These are phyloP conservation scores for Pithys albifrons DNA, from an alignment of 2,113 vertebrate genomes.

Conservation along the genomic window DNA sequence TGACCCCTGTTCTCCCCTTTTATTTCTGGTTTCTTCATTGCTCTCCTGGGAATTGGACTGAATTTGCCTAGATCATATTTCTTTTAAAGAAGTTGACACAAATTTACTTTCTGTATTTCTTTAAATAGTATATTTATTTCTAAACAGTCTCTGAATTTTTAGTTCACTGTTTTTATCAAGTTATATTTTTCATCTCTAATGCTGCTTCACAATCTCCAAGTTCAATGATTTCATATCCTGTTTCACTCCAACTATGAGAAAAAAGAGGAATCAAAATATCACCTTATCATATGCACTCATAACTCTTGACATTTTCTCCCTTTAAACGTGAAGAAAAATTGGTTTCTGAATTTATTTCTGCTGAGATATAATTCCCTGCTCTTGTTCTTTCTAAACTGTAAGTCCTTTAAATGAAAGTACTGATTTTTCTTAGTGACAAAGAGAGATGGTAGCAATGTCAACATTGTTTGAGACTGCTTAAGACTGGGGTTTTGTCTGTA, in stretches of 20 bases:
- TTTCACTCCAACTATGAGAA: neutral
- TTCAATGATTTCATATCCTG: neutral
- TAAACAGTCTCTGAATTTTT: neutral
- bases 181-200: neutral
- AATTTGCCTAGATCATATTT: neutral
- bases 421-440: slow-evolving; percentile 38
- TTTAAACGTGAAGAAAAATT: neutral
- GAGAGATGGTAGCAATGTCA: slow-evolving; percentile 24
- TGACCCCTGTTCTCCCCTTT: neutral
- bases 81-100: neutral
- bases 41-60: neutral
- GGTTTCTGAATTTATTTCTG: neutral
- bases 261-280: neutral
- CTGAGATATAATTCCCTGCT: neutral
- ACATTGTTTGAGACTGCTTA: slow-evolving; percentile 45
- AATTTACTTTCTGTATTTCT: neutral
- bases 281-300: neutral
- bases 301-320: neutral
- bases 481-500: slow-evolving; percentile 48
- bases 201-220: neutral
- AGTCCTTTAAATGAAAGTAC: slow-evolving; percentile 15
- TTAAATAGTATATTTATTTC: neutral
- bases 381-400: neutral
- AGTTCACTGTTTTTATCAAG: neutral
- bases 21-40: neutral